Evolutionary conservation across 2,888 invertebrate species (phyloP), one percentile per base, ranked within the genome.

Genomic region (Microchrysa polita): DNA sequence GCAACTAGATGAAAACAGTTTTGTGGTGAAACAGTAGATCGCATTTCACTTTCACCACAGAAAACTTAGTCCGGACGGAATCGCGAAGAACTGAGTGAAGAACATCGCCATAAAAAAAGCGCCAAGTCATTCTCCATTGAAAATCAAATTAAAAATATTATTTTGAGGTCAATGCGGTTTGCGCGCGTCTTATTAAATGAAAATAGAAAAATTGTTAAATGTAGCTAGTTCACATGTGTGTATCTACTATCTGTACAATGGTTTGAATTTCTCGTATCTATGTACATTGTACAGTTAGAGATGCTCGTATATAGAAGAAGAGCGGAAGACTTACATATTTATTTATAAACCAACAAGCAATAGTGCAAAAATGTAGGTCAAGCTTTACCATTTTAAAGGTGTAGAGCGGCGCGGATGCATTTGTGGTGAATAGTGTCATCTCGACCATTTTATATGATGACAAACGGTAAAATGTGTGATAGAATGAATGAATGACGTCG

Each of bases 101-200:
- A 34, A 5, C 27, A 34, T 34, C n/a, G n/a, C n/a, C n/a, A n/a
- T n/a, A n/a, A 60, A 14, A 27, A 22, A 60, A 60, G 23, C n/a
- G 4, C 27, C n/a, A 34, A n/a, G 18, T 16, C 61, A 61, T 61
- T 61, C 23, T n/a, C n/a, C 5, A 59, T 22, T 59, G 59, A 61
- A 61, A 34, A 14, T 61, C 40, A 61, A 61, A 40, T 61, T 61
- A 61, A 61, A 34, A 34, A 34, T n/a, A n/a, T 34, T 23, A 61
- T 61, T n/a, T 61, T 61, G 34, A 61, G 40, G 61, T 61, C 61
- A 61, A n/a, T n/a, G 61, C 27, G 61, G 40, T 61, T n/a, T 48
- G 16, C 16, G 2, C 48, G 16, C n/a, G n/a, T n/a, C n/a, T n/a
- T 34, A 34, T 34, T 5, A 5, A 34, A 34, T 34, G 48, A 48